Percentiles rank a stretch among this genome's conserved stretches.
Evolutionary conservation across 2,888 invertebrate species (phyloP).

Genomic region (Pollenia labialis): DNA sequence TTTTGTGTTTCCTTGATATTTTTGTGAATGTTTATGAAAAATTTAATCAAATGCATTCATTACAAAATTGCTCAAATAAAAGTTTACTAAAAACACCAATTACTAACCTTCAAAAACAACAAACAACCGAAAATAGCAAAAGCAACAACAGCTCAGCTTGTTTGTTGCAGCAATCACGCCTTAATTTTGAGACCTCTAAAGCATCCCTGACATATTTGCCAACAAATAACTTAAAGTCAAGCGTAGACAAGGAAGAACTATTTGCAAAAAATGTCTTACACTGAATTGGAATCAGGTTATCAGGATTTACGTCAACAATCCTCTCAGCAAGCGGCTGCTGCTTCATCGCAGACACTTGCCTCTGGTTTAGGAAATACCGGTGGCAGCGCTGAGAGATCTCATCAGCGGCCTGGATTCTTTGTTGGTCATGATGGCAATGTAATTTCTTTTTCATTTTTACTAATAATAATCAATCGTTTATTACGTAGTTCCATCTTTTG

Average conservation of each 20-base stretch:
- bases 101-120: conserved; percentile 53
- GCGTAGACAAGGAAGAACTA: neutral
- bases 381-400: conserved; percentile 70
- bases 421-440: conserved; percentile 89
- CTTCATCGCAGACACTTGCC: conserved; percentile 49
- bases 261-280: conserved; percentile 90
- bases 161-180: conserved; percentile 30
- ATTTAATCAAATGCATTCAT: conserved; percentile 64
- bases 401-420: conserved; percentile 86
- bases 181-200: neutral
- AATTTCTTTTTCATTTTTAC: conserved; percentile 77
- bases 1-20: neutral
- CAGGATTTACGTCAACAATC: conserved; percentile 88
- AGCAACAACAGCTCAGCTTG: neutral
- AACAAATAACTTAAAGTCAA: neutral
- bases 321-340: conserved; percentile 85
- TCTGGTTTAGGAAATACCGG: conserved; percentile 24
- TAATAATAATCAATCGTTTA: conserved; percentile 57
- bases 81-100: conserved; percentile 55
- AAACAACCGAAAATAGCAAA: conserved; percentile 38
- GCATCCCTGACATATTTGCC: conserved; percentile 9
- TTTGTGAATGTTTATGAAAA: conserved; percentile 39
- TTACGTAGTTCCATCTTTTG: conserved; percentile 42
- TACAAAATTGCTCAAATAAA: conserved; percentile 65
- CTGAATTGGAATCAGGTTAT: conserved; percentile 96